Evolutionary conservation across 2,797 vertebrate genomes (phyloP), one percentile per base, ranked within the genome.

Genomic region (Erpetoichthys calabaricus): DNA sequence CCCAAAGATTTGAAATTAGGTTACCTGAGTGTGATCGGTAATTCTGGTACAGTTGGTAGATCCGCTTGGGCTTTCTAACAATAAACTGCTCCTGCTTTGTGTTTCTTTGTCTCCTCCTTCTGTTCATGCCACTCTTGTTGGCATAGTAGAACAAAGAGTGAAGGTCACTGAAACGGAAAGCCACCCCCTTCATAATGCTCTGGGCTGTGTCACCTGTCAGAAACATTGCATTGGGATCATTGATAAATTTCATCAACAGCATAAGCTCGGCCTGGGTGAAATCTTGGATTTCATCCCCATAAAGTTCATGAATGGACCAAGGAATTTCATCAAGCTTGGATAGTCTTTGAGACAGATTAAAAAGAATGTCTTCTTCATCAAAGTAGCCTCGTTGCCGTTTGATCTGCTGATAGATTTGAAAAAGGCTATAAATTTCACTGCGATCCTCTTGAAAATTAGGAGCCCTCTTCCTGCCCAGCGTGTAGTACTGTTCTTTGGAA

Each of bases 221-320:
- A 59, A 88, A 88, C 85, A 87, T 87, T 60, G 80, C 69, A 8
- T 88, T 88, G n/a, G 86, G 86, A 56, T 88, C 81, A 51, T 84
- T 81, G 66, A 83, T 74, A 46, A 80, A 82, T 41, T 75, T 82
- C 86, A 88, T 87, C 44, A 86, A 61, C 56, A 87, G 52, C 0
- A 71, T 73, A 2, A 88, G 68, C 65, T 88, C 86, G 0, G 83
- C 86, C 53, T 88, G 86, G 0, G 85, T 87, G 60, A 88, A 88
- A 67, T 88, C 86, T 62, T 88, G 86, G 62, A 88, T 82, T 72
- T 88, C 86, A 49, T 87, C 86, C 0, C 82, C 85, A 4, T 86
- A 87, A 47, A 88, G 76, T 53, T 87, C 84, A 4, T 88, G 86
- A 59, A 88, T 77, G 53, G 83, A 86, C 85, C 85, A 88, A 0